Base-by-base conservation (phyloP, 2,888 invertebrate species). In the Chloroclystis v-ata region DNA sequence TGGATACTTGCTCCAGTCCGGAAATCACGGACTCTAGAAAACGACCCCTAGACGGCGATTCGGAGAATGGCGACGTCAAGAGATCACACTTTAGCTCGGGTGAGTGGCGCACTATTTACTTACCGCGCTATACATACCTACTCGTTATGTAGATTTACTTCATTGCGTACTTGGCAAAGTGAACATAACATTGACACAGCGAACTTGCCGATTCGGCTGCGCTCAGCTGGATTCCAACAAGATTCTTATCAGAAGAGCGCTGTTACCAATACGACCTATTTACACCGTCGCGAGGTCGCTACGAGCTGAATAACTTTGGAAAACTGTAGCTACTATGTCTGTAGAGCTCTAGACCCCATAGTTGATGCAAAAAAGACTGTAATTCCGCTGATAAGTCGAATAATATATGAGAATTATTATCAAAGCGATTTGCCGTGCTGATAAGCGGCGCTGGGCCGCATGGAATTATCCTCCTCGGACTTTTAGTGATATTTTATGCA, bases 1-100 rank as follows among this genome's bases (percentile, higher is more conserved):
- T 95, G 95, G 95, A 95, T 91, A 94, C 95, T 91, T 95, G 95
- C 91, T 93, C 95, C 87, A 95, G 95, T 91, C 95, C 95, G 89
- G 95, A 95, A 91, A 94, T 94, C 88, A 91, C 92, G 80, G 95
- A 95, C 90, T 95, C 95, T 87, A 92, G 95, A 89, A 95, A 95
- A 90, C 92, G 95, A 85, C 95, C 95, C 71, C 91, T 95, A 75
- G 95, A 95, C 89, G 92, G 92, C 65, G 95, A 95, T 89, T 92
- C 92, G 70, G 95, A 95, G 89, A 95, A 94, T 90, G 95, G 94
- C 78, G 93, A 94, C 80, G 93, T 94, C 72, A 95, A 95, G 89
- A 92, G 95, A 83, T 95, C 95, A 75, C 95, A 95, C 89, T 95
- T 95, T 89, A 95, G 94, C 88, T 92, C 94, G 91, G 95, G 95